Evolutionary conservation across 2,797 vertebrate species (phyloP), one percentile per base, ranked within the genome.

Genomic region (Balearica regulorum): DNA sequence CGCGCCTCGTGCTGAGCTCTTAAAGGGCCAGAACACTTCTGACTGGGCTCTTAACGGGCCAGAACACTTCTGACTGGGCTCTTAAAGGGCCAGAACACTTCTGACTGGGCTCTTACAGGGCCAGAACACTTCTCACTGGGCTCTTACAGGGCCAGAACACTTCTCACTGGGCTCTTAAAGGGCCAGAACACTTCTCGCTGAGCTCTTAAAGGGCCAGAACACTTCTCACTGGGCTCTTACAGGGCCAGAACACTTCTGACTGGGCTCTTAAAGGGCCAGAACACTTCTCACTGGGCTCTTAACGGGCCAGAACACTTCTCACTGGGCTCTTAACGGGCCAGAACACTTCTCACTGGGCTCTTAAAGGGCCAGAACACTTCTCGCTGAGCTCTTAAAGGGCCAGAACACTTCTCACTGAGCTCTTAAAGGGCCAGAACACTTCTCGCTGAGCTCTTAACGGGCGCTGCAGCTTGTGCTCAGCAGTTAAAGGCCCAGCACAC

Each of bases 1-100:
- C 3, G 6, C 51, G 4, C 12, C 25, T 29, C 2, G 5, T 24
- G 33, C 7, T 35, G 3, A 6, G 18, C 6, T 25, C 9, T 39
- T 71, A 43, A 39, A 43, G 77, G 83, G 44, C 31, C 81, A 37
- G 51, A 3, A 0, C 44, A 7, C 12, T 5, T 51, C 13, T 26
- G 15, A 26, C 49, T 16, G 49, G 51, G 28, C 53, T 54, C 28
- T 18, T 54, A 55, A 33, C n/a, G 33, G 55, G 20, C 31, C 33
- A 57, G 33, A n/a, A n/a, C n/a, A n/a, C n/a, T n/a, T n/a, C n/a
- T n/a, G n/a, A n/a, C n/a, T n/a, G n/a, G n/a, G n/a, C n/a, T n/a
- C n/a, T n/a, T n/a, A 43, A 39, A 43, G 77, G 83, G 44, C 31
- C 81, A 37, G 51, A 3, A 0, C 44, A 7, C 12, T 5, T 51